These are phyloP conservation scores for Harpagoxenus sublaevis DNA, from an alignment of 2,888 invertebrate species.

Conservation along the genomic window DNA sequence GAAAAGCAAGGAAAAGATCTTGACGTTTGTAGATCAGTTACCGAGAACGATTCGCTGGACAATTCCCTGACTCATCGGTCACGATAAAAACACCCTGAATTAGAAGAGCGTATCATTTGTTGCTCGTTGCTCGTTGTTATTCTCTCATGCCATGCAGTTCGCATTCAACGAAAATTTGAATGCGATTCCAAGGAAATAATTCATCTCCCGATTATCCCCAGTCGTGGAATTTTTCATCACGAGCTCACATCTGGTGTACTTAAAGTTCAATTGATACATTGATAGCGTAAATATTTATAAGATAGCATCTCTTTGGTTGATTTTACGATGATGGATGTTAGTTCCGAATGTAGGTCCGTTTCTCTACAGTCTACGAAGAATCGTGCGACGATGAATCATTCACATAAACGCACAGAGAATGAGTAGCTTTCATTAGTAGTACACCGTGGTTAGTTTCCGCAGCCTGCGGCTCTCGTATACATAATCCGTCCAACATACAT, in stretches of 20 bases:
- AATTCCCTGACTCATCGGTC: conserved; percentile 58
- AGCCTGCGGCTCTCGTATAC: neutral
- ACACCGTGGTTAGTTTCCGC: conserved; percentile 29
- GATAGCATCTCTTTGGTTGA: neutral
- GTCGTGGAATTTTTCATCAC: neutral
- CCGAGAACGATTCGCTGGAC: conserved; percentile 37
- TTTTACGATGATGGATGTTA: conserved; percentile 18
- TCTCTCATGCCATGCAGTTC: neutral
- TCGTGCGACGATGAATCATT: conserved; percentile 57
- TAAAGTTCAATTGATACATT: neutral
- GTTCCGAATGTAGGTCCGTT: conserved; percentile 34
- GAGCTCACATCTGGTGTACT: neutral
- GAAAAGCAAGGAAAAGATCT: neutral
- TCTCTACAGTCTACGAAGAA: conserved; percentile 55
- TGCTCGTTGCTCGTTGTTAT: neutral
- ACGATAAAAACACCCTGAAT: conserved; percentile 27
- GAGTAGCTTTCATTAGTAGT: conserved; percentile 56
- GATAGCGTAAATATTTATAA: neutral
- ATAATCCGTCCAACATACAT: neutral
- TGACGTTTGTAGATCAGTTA: conserved; percentile 5
- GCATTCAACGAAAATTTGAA: conserved; percentile 1
- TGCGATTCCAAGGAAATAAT: neutral
- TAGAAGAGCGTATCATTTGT: neutral
- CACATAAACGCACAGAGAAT: conserved; percentile 55
- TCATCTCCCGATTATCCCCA: neutral